These are phyloP conservation scores for Parnassius mnemosyne DNA, from an alignment of 2,888 invertebrate genomes.

Conservation along the genomic window DNA sequence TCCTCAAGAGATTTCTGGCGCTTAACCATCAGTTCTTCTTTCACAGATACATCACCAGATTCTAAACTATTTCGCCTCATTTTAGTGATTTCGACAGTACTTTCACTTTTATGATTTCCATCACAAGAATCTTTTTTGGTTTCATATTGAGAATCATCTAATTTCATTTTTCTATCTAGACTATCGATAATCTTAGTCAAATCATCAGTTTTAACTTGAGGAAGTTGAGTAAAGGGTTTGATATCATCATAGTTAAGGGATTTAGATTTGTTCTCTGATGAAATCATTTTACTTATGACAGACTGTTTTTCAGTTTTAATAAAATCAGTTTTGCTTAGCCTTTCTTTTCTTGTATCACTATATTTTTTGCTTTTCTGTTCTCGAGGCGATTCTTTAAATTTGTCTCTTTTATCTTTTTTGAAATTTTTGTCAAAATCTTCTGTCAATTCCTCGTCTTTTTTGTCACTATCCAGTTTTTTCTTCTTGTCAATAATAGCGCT, in stretches of 20 bases:
- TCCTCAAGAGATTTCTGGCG: constrained; percentile 81
- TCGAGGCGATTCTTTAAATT: constrained; percentile 67
- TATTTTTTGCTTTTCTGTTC: constrained; percentile 75
- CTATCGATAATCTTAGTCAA: constrained; percentile 69
- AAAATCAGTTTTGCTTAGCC: constrained; percentile 58
- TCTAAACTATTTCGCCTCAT: constrained; percentile 66
- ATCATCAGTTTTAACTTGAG: constrained; percentile 75
- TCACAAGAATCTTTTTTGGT: constrained; percentile 58
- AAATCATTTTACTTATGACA: constrained; percentile 60
- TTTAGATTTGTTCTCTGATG: constrained; percentile 61
- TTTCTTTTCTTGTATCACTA: constrained; percentile 73
- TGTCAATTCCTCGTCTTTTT: constrained; percentile 64
- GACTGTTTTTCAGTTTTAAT: constrained; percentile 66
- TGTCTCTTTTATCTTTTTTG: constrained; percentile 67
- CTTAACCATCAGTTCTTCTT: constrained; percentile 62
- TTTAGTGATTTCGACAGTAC: constrained; percentile 39
- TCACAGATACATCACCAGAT: constrained; percentile 52
- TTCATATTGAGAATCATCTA: constrained; percentile 48
- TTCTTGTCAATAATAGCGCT: constrained; percentile 68
- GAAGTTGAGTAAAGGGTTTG: constrained; percentile 75
- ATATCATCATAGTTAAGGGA: constrained; percentile 67
- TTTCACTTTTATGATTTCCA: constrained; percentile 42
- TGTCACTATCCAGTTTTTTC: constrained; percentile 67
- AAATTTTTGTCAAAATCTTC: constrained; percentile 63
- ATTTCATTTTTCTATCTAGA: constrained; percentile 67